Conservation (phyloP, 2,888 invertebrate genomes). For the Diadegma fenestrale region DNA sequence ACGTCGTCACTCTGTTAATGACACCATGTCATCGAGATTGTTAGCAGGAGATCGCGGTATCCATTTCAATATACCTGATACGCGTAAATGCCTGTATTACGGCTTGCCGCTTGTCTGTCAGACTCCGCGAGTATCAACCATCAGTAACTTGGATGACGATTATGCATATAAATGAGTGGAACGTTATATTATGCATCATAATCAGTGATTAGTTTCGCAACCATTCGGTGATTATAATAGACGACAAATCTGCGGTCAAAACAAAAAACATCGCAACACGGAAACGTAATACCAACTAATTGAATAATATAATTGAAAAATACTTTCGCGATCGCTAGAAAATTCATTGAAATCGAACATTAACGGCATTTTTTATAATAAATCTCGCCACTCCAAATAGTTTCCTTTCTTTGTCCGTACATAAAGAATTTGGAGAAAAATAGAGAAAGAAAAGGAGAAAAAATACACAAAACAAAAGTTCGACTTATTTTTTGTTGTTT, state of each 20-base stretch:
- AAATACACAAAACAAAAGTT: background rate
- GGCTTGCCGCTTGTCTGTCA: slow-evolving; percentile 50
- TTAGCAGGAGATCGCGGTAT: slow-evolving; percentile 76
- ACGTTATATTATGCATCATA: background rate
- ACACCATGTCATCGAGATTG: slow-evolving; percentile 74
- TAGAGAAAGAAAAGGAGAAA: background rate
- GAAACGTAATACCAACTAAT: background rate
- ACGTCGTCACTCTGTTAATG: slow-evolving; percentile 71
- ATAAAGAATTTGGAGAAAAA: no score
- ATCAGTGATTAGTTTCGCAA: background rate
- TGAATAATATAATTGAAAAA: background rate
- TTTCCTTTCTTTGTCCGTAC: no score
- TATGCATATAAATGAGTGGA: slow-evolving; percentile 9
- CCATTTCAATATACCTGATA: slow-evolving; percentile 76
- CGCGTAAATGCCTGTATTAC: slow-evolving; percentile 73
- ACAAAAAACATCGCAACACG: background rate
- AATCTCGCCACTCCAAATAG: no score
- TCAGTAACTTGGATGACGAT: slow-evolving; percentile 24
- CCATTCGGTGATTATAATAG: background rate
- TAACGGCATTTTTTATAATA: no score
- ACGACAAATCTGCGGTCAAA: background rate
- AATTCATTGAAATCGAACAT: no score
- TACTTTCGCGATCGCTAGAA: background rate
- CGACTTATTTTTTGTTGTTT: background rate
- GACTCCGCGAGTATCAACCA: slow-evolving; percentile 23